A percentile compares a stretch with the other conserved stretches of the same genome.
phyloP scores from a whole-genome alignment of 2,113 vertebrate species.

The Gulo gulo region DNA sequence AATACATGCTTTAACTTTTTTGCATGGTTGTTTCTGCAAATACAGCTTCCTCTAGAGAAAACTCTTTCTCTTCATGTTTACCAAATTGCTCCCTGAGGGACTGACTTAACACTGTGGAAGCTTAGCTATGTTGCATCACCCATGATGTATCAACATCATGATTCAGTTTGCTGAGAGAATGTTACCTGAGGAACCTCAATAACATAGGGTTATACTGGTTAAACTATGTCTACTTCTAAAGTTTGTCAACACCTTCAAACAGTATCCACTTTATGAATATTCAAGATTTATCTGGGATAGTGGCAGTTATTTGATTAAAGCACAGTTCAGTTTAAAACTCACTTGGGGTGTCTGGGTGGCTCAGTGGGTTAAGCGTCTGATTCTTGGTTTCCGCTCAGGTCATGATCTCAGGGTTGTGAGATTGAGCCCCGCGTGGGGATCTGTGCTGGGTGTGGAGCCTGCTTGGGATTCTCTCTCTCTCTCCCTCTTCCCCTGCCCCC shows the following conservation, averaged over 20 bases:
- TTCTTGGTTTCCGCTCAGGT: background rate
- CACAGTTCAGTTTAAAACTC: background rate
- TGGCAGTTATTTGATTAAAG: background rate
- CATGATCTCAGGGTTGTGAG: background rate
- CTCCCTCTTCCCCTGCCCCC: background rate
- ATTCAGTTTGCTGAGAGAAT: background rate
- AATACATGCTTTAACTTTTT: background rate
- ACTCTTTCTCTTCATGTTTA: background rate
- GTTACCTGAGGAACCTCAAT: background rate
- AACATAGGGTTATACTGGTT: background rate
- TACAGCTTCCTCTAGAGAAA: conserved; percentile 52
- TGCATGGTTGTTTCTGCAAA: conserved; percentile 24
- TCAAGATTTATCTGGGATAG: background rate
- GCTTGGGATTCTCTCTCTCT: background rate
- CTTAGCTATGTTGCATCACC: conserved; percentile 47
- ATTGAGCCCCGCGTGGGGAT: accelerated
- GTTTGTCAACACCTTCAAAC: background rate
- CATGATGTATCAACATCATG: background rate
- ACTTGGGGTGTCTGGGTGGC: background rate
- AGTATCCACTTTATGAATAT: background rate
- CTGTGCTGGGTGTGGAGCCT: background rate
- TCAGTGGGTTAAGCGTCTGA: background rate
- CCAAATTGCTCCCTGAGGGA: conserved; percentile 45
- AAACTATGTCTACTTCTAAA: background rate
- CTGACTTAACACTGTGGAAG: background rate